Conservation (phyloP, 2,113 vertebrate genomes). For the Mellivora capensis region DNA sequence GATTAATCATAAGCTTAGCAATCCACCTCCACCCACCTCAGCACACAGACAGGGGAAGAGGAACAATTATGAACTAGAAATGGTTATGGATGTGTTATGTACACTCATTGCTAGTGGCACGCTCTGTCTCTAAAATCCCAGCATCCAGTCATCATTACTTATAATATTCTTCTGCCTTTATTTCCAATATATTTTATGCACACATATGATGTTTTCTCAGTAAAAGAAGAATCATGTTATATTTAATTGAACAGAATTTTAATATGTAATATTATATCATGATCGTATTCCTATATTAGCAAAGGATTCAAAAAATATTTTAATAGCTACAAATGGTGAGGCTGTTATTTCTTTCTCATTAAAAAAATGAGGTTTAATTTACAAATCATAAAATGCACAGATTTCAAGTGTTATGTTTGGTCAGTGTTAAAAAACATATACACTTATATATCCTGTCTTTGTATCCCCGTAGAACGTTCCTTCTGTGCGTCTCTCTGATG, state of each 20-base stretch:
- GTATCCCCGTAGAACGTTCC: neutral
- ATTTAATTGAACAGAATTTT: neutral
- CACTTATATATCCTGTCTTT: neutral
- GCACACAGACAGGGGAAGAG: neutral
- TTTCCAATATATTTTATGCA: neutral
- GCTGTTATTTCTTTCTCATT: neutral
- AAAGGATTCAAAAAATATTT: neutral
- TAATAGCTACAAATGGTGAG: neutral
- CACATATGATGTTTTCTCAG: neutral
- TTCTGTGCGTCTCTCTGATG: neutral
- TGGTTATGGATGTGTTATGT: neutral
- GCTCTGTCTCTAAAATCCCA: neutral
- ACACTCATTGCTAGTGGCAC: neutral
- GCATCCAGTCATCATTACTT: neutral
- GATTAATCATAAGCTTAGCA: neutral
- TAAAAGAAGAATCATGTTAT: neutral
- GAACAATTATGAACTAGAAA: neutral
- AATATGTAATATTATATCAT: neutral
- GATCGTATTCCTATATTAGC: too few relatives aligned
- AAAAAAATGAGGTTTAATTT: neutral
- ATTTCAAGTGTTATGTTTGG: neutral
- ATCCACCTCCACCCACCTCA: neutral
- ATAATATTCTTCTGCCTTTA: neutral
- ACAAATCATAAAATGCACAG: neutral
- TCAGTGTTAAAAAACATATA: neutral